Conservation (phyloP, 2,888 invertebrate genomes). For the Mythimna pallens region DNA sequence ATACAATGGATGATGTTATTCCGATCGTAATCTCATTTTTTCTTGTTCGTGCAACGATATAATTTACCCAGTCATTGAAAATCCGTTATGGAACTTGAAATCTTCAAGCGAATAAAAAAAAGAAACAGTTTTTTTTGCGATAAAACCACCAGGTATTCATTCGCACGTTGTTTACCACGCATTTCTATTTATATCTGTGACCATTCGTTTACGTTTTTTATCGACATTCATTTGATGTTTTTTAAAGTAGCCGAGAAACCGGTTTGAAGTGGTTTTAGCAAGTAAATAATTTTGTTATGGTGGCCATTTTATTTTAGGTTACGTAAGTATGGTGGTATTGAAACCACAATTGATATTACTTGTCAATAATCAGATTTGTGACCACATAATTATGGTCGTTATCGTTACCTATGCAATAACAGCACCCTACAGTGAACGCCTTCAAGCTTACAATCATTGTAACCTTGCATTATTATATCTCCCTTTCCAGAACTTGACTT, state of each 20-base stretch:
- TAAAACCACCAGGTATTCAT: constrained; percentile 47
- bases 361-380: constrained; percentile 48
- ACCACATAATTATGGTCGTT: constrained; percentile 45
- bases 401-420: constrained; percentile 52
- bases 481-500: constrained; percentile 22
- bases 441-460: constrained; percentile 27
- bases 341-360: constrained; percentile 61
- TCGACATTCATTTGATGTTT: constrained; percentile 60
- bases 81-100: constrained; percentile 46
- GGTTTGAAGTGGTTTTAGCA: constrained; percentile 45
- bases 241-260: constrained; percentile 57
- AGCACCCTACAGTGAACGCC: constrained; percentile 46
- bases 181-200: constrained; percentile 77
- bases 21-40: constrained; percentile 34
- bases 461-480: constrained; percentile 52
- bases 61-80: constrained; percentile 44
- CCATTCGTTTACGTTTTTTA: constrained; percentile 71
- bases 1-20: constrained; percentile 25
- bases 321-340: constrained; percentile 40
- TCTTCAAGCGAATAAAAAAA: constrained; percentile 17
- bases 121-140: constrained; percentile 10
- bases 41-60: constrained; percentile 28
- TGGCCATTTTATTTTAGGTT: constrained; percentile 46
- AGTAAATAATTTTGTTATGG: constrained; percentile 44
- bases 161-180: constrained; percentile 63